Evolutionary conservation across 2,888 invertebrate genomes (phyloP).

Genomic region (Oscheius sp.): DNA sequence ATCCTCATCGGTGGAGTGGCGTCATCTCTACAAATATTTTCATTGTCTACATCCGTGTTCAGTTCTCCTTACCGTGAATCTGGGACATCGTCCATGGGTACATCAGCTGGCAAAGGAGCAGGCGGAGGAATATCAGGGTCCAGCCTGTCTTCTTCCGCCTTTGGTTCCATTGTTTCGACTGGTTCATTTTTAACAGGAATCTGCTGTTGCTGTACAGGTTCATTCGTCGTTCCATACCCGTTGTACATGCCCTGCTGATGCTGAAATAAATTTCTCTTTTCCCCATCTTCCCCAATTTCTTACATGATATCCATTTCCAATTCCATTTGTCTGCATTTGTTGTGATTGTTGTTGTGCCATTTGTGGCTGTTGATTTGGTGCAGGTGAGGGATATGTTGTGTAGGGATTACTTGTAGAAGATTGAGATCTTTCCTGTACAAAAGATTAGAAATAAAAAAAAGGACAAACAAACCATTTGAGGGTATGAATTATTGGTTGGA

Average conservation of each 20-base stretch:
- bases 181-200: slow-evolving; percentile 30
- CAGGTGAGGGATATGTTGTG: slow-evolving; percentile 17
- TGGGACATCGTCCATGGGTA: slow-evolving; percentile 35
- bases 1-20: slow-evolving; percentile 29
- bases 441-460: not conserved
- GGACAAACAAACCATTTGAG: slow-evolving; percentile 7
- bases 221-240: slow-evolving; percentile 1
- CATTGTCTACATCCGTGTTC: not conserved
- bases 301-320: slow-evolving; percentile 29
- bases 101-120: slow-evolving; percentile 37
- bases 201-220: not conserved
- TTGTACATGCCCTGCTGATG: slow-evolving; percentile 15
- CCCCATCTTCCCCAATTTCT: not conserved
- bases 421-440: slow-evolving; percentile 15
- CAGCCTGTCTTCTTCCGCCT: slow-evolving; percentile 12
- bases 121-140: slow-evolving; percentile 36
- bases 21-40: slow-evolving; percentile 16
- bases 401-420: slow-evolving; percentile 24
- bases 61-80: not conserved
- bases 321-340: slow-evolving; percentile 15
- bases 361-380: slow-evolving; percentile 6
- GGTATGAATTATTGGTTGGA: slow-evolving; percentile 45
- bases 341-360: not conserved
- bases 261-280: slow-evolving; percentile 3
- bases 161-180: slow-evolving; percentile 25